phyloP scores from a whole-genome alignment of 1,140 invertebrate species.

The Drosophila leontia region DNA sequence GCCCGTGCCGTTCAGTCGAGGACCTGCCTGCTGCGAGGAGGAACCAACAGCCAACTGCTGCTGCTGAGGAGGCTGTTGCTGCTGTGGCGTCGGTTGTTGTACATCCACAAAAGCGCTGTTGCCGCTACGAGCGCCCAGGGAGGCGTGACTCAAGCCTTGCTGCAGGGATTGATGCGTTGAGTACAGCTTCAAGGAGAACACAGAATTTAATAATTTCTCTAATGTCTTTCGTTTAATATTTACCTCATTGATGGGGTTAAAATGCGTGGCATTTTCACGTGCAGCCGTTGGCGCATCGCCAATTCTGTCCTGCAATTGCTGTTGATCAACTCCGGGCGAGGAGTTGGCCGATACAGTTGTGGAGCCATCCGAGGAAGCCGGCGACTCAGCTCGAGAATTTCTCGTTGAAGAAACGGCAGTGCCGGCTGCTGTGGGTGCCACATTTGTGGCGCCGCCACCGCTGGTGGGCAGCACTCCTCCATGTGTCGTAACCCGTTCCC shows the following conservation, averaged over 20 bases:
- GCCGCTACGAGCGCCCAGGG: constrained; percentile 50
- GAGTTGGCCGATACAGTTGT: constrained; percentile 92
- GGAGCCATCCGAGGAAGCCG: constrained; percentile 87
- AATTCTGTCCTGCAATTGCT: constrained; percentile 86
- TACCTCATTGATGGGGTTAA: constrained; percentile 83
- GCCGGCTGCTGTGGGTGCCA: constrained; percentile 1
- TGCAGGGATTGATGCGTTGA: constrained; percentile 57
- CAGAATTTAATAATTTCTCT: too few relatives aligned
- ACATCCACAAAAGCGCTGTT: constrained; percentile 68
- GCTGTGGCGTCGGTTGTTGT: constrained; percentile 42
- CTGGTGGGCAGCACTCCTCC: constrained; percentile 29
- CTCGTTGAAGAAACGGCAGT: constrained; percentile 64
- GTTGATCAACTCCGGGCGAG: constrained; percentile 89
- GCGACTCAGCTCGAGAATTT: constrained; percentile 79
- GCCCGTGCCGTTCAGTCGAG: constrained; percentile 69
- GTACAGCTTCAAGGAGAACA: constrained; percentile 56
- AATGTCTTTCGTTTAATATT: background rate
- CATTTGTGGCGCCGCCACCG: constrained; percentile 67
- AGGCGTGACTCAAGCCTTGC: constrained; percentile 35
- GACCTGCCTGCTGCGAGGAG: constrained; percentile 39
- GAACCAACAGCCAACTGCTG: constrained; percentile 29
- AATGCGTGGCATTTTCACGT: constrained; percentile 71
- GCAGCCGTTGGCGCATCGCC: constrained; percentile 21
- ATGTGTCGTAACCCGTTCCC: constrained; percentile 31
- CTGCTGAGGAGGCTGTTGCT: constrained; percentile 45